phyloP scores from a whole-genome alignment of 2,113 vertebrate species.

The Plecturocebus donacophilus region DNA sequence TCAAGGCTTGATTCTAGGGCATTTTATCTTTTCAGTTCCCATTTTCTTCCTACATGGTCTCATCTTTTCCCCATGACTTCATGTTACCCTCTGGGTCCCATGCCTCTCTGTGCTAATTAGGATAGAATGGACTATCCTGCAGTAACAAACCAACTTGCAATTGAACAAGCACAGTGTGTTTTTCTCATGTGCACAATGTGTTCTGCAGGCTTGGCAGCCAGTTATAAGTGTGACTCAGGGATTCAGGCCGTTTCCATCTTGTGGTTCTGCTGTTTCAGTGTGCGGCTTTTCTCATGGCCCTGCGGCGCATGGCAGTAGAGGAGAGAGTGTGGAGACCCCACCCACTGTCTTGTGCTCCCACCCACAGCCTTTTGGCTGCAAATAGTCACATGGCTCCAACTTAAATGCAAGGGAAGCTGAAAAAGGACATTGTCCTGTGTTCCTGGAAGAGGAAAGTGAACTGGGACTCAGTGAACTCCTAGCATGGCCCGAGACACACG shows the following conservation, averaged over 20 bases:
- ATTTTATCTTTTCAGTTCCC: background rate
- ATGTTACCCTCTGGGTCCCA: no score
- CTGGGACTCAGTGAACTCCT: no score
- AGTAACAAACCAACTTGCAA: background rate
- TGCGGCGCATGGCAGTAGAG: fast-evolving
- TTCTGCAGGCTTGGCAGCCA: background rate
- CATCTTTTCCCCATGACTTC: background rate
- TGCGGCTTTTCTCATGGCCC: background rate
- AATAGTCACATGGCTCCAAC: background rate
- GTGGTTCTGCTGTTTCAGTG: background rate
- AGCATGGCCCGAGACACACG: background rate
- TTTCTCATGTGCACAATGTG: background rate
- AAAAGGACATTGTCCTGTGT: background rate
- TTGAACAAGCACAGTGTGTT: fast-evolving
- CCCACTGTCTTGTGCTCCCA: background rate
- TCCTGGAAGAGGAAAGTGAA: background rate
- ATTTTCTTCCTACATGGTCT: background rate
- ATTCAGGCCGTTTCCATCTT: background rate
- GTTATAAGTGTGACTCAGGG: background rate
- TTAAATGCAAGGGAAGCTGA: background rate
- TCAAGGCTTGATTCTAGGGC: background rate
- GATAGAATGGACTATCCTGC: background rate
- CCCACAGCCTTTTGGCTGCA: background rate
- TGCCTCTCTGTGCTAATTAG: background rate
- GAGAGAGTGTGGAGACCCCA: background rate